Base-by-base conservation (phyloP, 1,140 invertebrate species). In the Nymphalis io region DNA sequence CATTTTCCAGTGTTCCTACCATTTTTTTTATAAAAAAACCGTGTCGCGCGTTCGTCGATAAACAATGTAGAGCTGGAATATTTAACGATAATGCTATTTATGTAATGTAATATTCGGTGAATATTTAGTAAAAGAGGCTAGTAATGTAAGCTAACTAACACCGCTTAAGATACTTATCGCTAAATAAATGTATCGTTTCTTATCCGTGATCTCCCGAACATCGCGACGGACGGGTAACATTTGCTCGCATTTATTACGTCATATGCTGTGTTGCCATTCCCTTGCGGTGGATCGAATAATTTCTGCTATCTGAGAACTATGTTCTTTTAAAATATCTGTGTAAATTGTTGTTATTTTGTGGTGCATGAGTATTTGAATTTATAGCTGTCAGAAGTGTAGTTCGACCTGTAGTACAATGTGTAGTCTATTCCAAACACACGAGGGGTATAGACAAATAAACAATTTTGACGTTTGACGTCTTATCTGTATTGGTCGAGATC, bases 71-170 rank as follows among this genome's bases (percentile, higher is more conserved):
- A 33, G 10, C 10, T 33, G 27, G 27, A 33, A 33, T 33, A 33
- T 33, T 33, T 33, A 33, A 33, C 5, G 23, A 27, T 33, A 3
- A 33, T 33, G 6, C 6, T 33, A 33, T 33, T 1, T 33, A 33
- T 8, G 27, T 33, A 33, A 33, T 8, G 27, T 33, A 11, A n/a
- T 51, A 8, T 16, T 20, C 46, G 46, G 46, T 51, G 6, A 46
- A 46, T 33, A 33, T n/a, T 21, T 51, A 51, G 20, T 18, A 20
- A 18, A 18, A 20, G 68, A 59, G 53, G 60, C 60, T 59, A 60
- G 61, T 70, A 60, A 39, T 70, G 60, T 65, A 64, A 65, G 68
- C 68, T 70, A 48, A 64, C 68, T 70, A 70, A 70, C 68, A 64
- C 63, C 46, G 68, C 62, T 70, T 70, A 46, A 21, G 11, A 63